phyloP scores from a whole-genome alignment of 2,113 vertebrate species.

The Fukomys damarensis region DNA sequence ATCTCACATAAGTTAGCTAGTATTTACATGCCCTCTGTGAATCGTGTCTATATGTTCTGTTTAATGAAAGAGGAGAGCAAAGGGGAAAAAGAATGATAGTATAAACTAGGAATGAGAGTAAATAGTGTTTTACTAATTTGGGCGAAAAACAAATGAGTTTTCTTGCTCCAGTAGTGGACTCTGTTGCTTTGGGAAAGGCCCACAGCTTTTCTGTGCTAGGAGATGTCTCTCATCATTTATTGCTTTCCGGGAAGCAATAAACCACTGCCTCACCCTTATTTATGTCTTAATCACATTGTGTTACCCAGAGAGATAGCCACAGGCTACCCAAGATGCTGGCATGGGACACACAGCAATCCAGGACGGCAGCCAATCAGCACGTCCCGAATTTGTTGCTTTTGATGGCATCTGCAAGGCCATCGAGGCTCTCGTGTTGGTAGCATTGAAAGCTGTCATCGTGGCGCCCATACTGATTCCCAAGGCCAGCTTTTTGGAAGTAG shows the following conservation, averaged over 20 bases:
- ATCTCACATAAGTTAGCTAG: no score
- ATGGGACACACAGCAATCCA: not conserved
- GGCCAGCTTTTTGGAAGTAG: constrained; percentile 15
- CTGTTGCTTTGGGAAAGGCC: not conserved
- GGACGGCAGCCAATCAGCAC: not conserved
- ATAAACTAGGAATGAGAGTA: not conserved
- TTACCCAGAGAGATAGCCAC: not conserved
- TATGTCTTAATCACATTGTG: not conserved
- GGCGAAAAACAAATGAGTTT: not conserved
- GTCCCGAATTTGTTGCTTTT: not conserved
- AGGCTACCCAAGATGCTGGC: not conserved
- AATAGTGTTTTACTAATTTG: not conserved
- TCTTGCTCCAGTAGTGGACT: not conserved
- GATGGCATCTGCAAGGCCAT: not conserved
- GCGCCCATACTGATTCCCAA: not conserved
- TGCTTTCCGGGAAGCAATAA: constrained; percentile 2
- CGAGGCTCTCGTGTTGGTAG: not conserved
- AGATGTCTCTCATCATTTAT: no score
- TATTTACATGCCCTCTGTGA: not conserved
- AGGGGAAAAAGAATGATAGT: not conserved
- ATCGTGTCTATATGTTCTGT: not conserved
- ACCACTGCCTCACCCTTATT: not conserved
- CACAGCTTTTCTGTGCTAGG: not conserved
- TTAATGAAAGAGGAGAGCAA: not conserved
- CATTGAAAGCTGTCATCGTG: not conserved